Base-by-base conservation (phyloP, 1,140 invertebrate species). In the Cephus cinctus region DNA sequence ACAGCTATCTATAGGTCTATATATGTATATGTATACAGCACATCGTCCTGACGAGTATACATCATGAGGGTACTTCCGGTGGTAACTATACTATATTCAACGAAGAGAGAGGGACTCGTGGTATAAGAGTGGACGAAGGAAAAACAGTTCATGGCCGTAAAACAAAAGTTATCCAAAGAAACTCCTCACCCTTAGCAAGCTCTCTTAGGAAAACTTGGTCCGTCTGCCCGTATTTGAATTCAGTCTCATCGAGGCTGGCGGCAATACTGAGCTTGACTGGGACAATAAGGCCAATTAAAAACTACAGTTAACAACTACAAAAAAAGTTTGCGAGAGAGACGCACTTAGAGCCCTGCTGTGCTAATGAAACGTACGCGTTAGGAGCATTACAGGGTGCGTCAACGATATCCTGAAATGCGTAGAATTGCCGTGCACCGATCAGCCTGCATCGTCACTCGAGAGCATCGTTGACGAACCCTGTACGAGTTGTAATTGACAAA, bases 241-340 rank as follows among this genome's bases (percentile, higher is more conserved):
- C 20, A 41, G 18, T 41, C 21, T 16, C 11, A n/a, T 36, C 34
- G 34, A 36, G 15, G 14, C 6, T 6, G 25, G n/a, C 25, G 25
- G 6, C 25, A n/a, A n/a, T n/a, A 8, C 6, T n/a, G 25, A 27
- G 6, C 25, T 6, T 8, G 6, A 15, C 3, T 9, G 20, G 16
- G 39, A 41, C 6, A 6, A 41, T 20, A 41, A 14, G 15, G 21
- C 39, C 39, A 41, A 41, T 41, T 41, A 41, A 41, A 41, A 23
- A 3, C 20, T 8, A 8, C 25, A 6, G 25, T n/a, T 27, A n/a
- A 27, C 25, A 6, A n/a, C 25, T 6, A n/a, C 6, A 27, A 27
- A 27, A 27, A 8, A 27, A 27, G n/a, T 27, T 27, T 27, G 25
- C 25, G 25, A 27, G n/a, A n/a, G 25, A n/a, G 25, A 27, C n/a